phyloP scores from a whole-genome alignment of 2,797 vertebrate species.

The Clarias fuscus region DNA sequence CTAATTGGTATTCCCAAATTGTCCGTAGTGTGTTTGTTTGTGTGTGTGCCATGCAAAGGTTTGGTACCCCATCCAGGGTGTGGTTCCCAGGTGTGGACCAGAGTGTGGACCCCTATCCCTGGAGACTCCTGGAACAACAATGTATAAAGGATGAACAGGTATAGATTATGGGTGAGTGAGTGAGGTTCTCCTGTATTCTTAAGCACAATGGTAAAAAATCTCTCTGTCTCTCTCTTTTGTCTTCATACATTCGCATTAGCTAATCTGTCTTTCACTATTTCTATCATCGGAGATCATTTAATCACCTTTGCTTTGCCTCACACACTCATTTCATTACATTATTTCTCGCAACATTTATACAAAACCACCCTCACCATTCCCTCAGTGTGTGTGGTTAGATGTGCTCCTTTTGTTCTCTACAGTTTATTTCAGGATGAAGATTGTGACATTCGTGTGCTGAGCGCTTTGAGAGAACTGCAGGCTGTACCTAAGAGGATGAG shows the following conservation, averaged over 20 bases:
- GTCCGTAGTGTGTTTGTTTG: too few relatives aligned
- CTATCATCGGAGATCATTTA: not conserved
- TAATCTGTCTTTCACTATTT: conserved; percentile 5
- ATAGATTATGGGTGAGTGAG: too few relatives aligned
- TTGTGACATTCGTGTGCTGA: not conserved
- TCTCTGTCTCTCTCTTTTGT: not conserved
- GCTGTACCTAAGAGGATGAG: not conserved
- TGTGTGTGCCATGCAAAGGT: not conserved
- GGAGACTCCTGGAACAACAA: too few relatives aligned
- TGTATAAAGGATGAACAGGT: too few relatives aligned
- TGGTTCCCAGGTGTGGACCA: too few relatives aligned
- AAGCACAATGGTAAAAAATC: not conserved
- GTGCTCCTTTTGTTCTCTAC: not conserved
- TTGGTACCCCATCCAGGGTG: too few relatives aligned
- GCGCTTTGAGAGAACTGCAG: not conserved
- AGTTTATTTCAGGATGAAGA: conserved; percentile 10
- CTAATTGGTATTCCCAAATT: too few relatives aligned
- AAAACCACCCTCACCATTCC: conserved; percentile 8
- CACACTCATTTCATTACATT: conserved; percentile 22
- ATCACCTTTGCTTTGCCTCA: conserved; percentile 8
- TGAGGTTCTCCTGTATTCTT: not conserved
- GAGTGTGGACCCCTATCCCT: too few relatives aligned
- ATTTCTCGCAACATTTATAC: conserved; percentile 5
- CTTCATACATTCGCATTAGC: conserved; percentile 5
- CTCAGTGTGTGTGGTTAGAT: not conserved